Evolutionary conservation across 2,888 invertebrate species (phyloP), one percentile per base, ranked within the genome.

Genomic region (Argyresthia albistria): DNA sequence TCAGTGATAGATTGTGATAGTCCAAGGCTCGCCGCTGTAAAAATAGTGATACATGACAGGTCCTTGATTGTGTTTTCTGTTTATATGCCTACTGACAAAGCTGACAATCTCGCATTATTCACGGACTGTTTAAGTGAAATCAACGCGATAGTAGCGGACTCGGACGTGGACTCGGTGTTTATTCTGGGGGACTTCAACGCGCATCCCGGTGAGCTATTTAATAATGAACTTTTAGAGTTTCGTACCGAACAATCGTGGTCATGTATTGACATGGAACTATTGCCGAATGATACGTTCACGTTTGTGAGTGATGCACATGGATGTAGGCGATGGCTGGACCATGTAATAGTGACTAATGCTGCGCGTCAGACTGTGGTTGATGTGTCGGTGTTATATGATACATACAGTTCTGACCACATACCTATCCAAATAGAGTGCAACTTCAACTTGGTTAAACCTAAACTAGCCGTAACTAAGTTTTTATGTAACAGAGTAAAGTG

Each of bases 71-170:
- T 63, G 4, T 46, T 61, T 4, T 54, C 50, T 37, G 59, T 61
- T 1, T 65, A 64, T 36, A 62, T 65, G 62, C 64, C 63, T 0
- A 61, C 59, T 1, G 57, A 60, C 14, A 14, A 36, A 4, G 12
- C 8, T n/a, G 60, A 61, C 1, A 59, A 64, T 47, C 12, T 64
- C 8, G 8, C 53, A 11, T 10, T 15, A 11, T 14, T 57, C 55
- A 43, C 43, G 11, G 43, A 43, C 6, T 43, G n/a, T 14, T n/a
- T 43, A n/a, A 14, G 43, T 14, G 14, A 43, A 14, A 43, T 43
- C 4, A 9, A 6, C n/a, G 43, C 43, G 11, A 7, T 43, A 7
- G 43, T 43, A 7, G 43, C 7, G 14, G n/a, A 11, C n/a, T 12
- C n/a, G 7, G 43, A 11, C 7, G 6, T 11, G 11, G 43, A 43